Base-by-base conservation (phyloP, 2,888 invertebrate genomes). In the Acanthoscelides obtectus region DNA sequence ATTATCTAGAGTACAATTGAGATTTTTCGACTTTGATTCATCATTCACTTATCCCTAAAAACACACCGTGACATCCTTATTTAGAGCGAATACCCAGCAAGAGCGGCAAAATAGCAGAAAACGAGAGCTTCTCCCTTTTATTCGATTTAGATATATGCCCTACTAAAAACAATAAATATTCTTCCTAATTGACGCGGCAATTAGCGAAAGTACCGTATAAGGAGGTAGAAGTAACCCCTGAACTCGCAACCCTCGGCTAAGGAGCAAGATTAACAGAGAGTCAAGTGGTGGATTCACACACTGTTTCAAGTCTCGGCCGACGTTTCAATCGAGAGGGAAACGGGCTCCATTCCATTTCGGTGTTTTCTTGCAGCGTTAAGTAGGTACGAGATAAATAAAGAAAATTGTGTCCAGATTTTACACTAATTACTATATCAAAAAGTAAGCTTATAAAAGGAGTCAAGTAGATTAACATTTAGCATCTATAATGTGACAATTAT, bases 231-330 rank as follows among this genome's bases (percentile, higher is more conserved):
- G 17, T 45, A 45, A 45, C 45, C 45, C 45, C 45, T 45, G n/a
- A n/a, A n/a, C n/a, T n/a, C n/a, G n/a, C n/a, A n/a, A 3, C 45
- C 1, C 8, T 45, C 17, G 8, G 25, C 8, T 5, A 8, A 1
- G 45, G 17, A 1, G 3, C 45, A 66, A 66, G 66, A 66, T 66
- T 66, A 66, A 66, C 66, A 20, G 21, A 1, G 20, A 66, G 66
- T 66, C 66, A 66, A 66, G 66, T 66, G 66, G 66, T 20, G 20
- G 66, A 5, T 66, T 66, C 66, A 66, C 66, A 66, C 66, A 22
- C 20, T 66, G 66, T 66, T 66, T 66, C 22, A 66, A 66, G 20
- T 20, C 66, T 66, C 65, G 21, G 20, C 12, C 19, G 66, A 66
- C 66, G 45, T 45, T 45, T 17, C 45, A 45, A 45, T 45, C 6